Base-by-base conservation (phyloP, 2,888 invertebrate genomes). In the Bellardia bayeri region DNA sequence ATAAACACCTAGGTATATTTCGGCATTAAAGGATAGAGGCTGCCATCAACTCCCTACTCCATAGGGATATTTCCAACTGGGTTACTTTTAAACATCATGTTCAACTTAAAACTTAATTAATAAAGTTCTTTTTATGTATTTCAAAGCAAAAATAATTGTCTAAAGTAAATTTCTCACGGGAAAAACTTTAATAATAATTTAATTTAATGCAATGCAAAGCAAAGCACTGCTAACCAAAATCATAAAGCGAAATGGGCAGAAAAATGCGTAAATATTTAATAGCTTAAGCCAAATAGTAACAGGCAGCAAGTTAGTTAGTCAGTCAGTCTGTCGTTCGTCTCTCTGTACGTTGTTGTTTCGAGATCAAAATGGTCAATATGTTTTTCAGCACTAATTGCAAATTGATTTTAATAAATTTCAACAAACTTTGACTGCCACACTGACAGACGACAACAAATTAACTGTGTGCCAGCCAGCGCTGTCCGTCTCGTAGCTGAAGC, bases 161-260 rank as follows among this genome's bases (percentile, higher is more conserved):
- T 79, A 91, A 91, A 91, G 91, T 90, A 91, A 92, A 92, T 92
- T 92, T 92, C 92, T 91, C 92, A 92, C 91, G 92, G 91, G 91
- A 92, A 92, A 92, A 91, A 66, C 63, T 83, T 63, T 11, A 45
- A 37, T 89, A 89, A 90, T 90, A 89, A 90, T 87, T 89, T 88
- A 89, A 86, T 86, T 61, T 37, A 69, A 42, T 72, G 16, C 11
- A 58, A n/a, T 37, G 37, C 2, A 49, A 58, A 45, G 40, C 14
- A 23, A 23, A 6, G 37, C 37, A 37, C 37, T 37, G 37, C 37
- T 37, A 37, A 37, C 37, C 5, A 6, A 63, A 85, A 82, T 45
- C 45, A 82, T 79, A 86, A 84, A 76, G 54, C 5, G 2, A 49
- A 76, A 66, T 13, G 16, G 23, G 14, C 9, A 7, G 9, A 56